Evolutionary conservation across 1,140 invertebrate species (phyloP).

Genomic region (Bradynema listronoti): DNA sequence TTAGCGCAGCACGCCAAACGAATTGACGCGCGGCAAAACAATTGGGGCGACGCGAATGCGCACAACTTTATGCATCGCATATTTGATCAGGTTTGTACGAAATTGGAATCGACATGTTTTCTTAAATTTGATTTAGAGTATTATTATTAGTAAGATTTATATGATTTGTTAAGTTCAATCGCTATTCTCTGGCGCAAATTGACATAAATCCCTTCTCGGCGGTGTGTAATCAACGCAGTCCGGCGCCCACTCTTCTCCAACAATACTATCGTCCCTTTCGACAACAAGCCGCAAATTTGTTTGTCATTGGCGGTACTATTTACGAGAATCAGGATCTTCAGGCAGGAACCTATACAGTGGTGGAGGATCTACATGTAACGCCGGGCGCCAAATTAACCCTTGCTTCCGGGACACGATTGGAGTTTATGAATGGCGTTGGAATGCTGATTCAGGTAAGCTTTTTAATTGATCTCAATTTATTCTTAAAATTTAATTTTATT

Average conservation of each 20-base stretch:
- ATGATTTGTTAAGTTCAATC: constrained; percentile 45
- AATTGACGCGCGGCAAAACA: constrained; percentile 89
- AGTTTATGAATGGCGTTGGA: constrained; percentile 77
- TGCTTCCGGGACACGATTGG: constrained; percentile 75
- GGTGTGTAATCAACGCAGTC: constrained; percentile 54
- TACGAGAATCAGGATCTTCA: constrained; percentile 82
- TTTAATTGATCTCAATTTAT: constrained; percentile 27
- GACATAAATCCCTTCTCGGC: constrained; percentile 55
- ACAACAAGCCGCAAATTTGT: constrained; percentile 39
- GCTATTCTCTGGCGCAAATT: constrained; percentile 53
- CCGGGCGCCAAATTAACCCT: constrained; percentile 75
- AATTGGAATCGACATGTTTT: no score
- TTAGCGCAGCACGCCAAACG: constrained; percentile 82
- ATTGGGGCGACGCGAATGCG: constrained; percentile 68
- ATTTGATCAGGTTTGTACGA: constrained; percentile 57
- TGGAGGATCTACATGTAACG: constrained; percentile 78
- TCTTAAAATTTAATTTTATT: constrained; percentile 52
- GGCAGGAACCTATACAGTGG: constrained; percentile 74
- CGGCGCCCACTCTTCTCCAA: constrained; percentile 43
- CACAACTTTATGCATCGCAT: constrained; percentile 63
- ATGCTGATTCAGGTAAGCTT: constrained; percentile 69
- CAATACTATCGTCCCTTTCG: constrained; percentile 53
- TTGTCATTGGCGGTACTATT: constrained; percentile 58
- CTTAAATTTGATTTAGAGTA: no score
- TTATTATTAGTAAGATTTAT: neutral